Evolutionary conservation across 35 echinoderm and acorn worm genomes (phyloP), one percentile per base, ranked within the genome.

Genomic region (Lytechinus pictus): DNA sequence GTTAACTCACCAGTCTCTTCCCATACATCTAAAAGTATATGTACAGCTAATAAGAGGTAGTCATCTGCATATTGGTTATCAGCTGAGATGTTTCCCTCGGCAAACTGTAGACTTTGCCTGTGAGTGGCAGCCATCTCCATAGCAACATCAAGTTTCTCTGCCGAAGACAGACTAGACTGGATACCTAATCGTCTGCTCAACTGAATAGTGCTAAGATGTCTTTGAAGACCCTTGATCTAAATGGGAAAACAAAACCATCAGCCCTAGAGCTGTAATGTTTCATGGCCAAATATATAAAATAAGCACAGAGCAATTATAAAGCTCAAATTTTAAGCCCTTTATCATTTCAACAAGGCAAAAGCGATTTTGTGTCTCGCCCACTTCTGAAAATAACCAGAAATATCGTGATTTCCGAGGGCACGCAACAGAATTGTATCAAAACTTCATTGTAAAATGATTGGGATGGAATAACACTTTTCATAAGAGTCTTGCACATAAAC

Each of bases 41-140:
- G 98, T 11, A 97, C 95, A 86, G 98, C 98, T 94, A 99, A 92
- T 57, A 99, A 87, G 29, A 98, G 97, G 96, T 99, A 99, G 71
- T 97, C 95, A 52, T 99, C 98, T 24, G 96, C 94, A 95, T 96
- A 97, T 94, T 99, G 98, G 54, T 98, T 86, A 57, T 99, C 98
- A 10, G 97, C 97, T 4, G 58, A 54, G 9, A 99, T 95, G 4
- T 97, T 93, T 1, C 96, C 72, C 9, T 52, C 86, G 51, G 96
- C 97, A 96, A 95, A 97, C 9, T 61, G 87, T 11, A 98, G 94
- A 7, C 97, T 96, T 19, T 95, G 95, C 16, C 95, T 86, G 86
- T 98, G 94, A 57, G 96, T 94, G 5, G 92, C 87, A 16, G 97
- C 72, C 55, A 99, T 88, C 54, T 99, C 96, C 71, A 92, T 92